Percentiles rank a stretch among this genome's conserved stretches.
These are phyloP conservation scores for Eulemur rubriventer DNA, from an alignment of 2,797 vertebrate genomes.

Conservation along the genomic window DNA sequence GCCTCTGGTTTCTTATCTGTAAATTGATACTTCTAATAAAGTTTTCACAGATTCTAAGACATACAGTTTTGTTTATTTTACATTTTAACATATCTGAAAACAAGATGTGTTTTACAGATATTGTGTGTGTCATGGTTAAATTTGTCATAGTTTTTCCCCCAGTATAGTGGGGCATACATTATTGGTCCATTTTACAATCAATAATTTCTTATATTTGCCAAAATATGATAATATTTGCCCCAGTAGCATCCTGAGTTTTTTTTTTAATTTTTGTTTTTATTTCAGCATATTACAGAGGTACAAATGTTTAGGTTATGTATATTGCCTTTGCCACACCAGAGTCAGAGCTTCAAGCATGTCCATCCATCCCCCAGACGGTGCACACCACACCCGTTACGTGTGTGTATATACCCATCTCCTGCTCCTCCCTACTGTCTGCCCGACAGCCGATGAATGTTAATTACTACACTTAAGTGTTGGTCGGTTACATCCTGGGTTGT, in stretches of 20 bases:
- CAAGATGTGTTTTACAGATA: neutral
- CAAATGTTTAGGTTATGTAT: no score
- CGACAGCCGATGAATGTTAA: no score
- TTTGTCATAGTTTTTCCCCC: neutral
- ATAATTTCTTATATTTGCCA: constrained; percentile 5
- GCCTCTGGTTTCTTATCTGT: neutral
- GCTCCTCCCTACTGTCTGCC: no score
- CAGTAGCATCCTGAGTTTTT: neutral
- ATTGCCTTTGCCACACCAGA: no score
- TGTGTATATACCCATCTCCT: no score
- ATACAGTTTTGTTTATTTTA: neutral
- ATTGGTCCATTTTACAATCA: neutral
- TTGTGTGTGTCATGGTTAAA: neutral
- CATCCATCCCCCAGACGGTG: no score
- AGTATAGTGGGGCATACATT: neutral
- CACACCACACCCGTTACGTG: no score
- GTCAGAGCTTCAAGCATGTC: no score
- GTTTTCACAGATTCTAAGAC: constrained; percentile 7
- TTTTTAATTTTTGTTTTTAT: no score
- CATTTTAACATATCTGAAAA: constrained; percentile 25
- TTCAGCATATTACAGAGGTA: no score
- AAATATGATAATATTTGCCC: neutral
- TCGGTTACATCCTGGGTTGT: neutral
- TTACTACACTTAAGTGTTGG: no score
- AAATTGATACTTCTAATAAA: neutral